Evolutionary conservation across 2,888 invertebrate genomes (phyloP), one percentile per base, ranked within the genome.

Genomic region (Aleiodes leptofemur): DNA sequence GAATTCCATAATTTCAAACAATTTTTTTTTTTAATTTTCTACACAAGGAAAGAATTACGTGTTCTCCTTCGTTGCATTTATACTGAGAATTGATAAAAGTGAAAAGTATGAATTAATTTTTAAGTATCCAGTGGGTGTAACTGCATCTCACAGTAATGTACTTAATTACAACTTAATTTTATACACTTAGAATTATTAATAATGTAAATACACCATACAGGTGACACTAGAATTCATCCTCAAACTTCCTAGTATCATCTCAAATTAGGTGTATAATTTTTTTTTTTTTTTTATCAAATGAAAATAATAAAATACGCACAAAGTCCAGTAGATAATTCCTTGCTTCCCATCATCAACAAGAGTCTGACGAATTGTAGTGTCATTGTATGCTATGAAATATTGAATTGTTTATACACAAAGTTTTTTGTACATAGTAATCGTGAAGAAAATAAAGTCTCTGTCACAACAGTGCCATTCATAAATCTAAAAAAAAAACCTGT

Each of bases 361-460:
- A 53, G 16, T 53, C 14, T 8, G 16, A 16, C 7, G 57, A 53
- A 16, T 53, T 38, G 1, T 43, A 16, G 7, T 14, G 61, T 72
- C 51, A 72, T 11, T 61, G 61, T 59, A 72, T 50, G 31, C 7
- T 9, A 61, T 16, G 11, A 55, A 53, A 16, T 23, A 51, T 51
- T 23, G 29, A 56, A 61, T 72, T 61, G 61, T 78, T 80, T 82
- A 76, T 81, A 79, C 72, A 31, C 53, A 53, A 72, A 48, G 13
- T 14, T n/a, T 79, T 77, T 78, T 84, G 81, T 84, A 82, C 72
- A 82, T 80, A 43, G 55, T 53, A 23, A 72, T 43, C 23, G 59
- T 74, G 16, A 72, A 78, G 76, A 73, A 77, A 85, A 85, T 83
- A 84, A 85, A 85, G 79, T 82, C 80, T 81, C 79, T 80, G 81